Evolutionary conservation across 2,888 invertebrate genomes (phyloP).

Genomic region (Trichogramma dendrolimi): DNA sequence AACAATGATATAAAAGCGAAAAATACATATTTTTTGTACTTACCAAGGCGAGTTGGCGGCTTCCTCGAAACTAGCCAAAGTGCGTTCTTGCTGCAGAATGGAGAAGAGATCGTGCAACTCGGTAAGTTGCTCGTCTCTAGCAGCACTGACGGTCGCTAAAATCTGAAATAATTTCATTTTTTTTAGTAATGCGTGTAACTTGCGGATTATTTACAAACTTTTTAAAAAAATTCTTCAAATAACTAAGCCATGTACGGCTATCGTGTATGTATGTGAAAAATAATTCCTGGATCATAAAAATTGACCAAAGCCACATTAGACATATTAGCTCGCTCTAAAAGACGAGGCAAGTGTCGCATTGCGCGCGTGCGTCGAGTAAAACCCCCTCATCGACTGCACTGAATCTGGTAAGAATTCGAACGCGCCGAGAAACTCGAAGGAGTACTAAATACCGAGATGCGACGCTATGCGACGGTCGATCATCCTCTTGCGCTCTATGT

Average conservation of each 20-base stretch:
- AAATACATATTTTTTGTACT: slow-evolving; percentile 30
- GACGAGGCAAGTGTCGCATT: too few species aligned
- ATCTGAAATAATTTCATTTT: slow-evolving; percentile 27
- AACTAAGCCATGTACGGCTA: background rate
- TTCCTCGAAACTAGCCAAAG: slow-evolving; percentile 53
- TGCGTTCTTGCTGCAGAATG: slow-evolving; percentile 62
- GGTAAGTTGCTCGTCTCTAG: slow-evolving; percentile 63
- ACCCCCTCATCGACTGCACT: too few species aligned
- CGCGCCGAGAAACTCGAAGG: too few species aligned
- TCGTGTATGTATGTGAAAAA: background rate
- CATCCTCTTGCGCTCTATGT: too few species aligned
- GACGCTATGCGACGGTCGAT: too few species aligned
- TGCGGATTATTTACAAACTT: background rate
- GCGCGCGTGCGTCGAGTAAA: too few species aligned
- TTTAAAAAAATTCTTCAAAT: background rate
- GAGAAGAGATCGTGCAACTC: slow-evolving; percentile 66
- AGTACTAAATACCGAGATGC: too few species aligned
- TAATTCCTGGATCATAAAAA: too few species aligned
- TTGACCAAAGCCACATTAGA: too few species aligned
- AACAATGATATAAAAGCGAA: background rate
- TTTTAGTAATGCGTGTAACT: background rate
- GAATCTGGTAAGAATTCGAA: too few species aligned
- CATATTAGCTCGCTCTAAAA: too few species aligned
- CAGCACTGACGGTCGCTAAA: slow-evolving; percentile 54
- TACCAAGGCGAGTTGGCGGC: slow-evolving; percentile 40